phyloP scores from a whole-genome alignment of 2,888 invertebrate species.

The Sarcophaga caerulescens region DNA sequence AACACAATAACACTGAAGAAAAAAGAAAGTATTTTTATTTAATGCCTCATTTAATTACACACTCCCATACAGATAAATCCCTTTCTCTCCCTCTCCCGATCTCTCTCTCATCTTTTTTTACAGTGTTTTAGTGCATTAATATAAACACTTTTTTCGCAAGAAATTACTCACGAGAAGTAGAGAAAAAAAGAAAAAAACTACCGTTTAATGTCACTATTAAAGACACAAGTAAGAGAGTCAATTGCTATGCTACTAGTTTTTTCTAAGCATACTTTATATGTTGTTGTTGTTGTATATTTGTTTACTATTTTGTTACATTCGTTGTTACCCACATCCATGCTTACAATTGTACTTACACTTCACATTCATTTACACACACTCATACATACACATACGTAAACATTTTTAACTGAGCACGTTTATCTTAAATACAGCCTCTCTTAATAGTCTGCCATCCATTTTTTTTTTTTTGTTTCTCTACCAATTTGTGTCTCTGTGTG shows the following conservation, averaged over 20 bases:
- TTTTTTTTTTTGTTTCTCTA: neutral
- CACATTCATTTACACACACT: neutral
- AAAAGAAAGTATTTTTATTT: conserved; percentile 1
- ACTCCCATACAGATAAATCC: neutral
- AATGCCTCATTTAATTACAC: neutral
- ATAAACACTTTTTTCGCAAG: neutral
- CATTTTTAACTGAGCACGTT: conserved; percentile 34
- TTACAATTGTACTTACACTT: no score
- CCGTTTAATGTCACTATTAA: no score
- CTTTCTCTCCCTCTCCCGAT: neutral
- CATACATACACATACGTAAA: neutral
- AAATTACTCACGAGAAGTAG: no score
- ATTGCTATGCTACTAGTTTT: no score
- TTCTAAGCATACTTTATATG: no score
- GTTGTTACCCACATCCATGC: conserved; percentile 14
- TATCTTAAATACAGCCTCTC: conserved; percentile 30
- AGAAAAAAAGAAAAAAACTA: no score
- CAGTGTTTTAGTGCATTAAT: neutral
- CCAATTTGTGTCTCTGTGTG: conserved; percentile 25
- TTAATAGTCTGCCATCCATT: neutral
- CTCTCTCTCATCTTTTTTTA: neutral
- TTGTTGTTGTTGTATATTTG: conserved; percentile 14
- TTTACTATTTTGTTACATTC: conserved; percentile 39
- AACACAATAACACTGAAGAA: neutral
- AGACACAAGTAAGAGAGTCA: no score